Evolutionary conservation across 2,888 invertebrate species (phyloP).

Genomic region (Zootermopsis nevadensis): DNA sequence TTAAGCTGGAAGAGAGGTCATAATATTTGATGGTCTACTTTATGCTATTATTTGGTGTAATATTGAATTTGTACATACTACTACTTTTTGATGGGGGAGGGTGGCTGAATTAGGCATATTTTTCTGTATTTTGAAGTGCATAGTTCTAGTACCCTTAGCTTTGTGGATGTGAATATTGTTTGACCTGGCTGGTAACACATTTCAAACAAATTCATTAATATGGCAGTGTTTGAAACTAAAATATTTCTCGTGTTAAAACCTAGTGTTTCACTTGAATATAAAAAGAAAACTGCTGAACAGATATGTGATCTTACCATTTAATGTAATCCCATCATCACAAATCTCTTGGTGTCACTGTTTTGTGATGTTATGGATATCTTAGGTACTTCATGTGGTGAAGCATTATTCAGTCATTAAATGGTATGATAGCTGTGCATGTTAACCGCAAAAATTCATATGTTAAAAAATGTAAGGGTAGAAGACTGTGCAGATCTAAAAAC

Average conservation of each 20-base stretch:
- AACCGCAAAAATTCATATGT: not conserved
- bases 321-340: not conserved
- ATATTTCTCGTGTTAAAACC: not conserved
- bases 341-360: not conserved
- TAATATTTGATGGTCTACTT: no score
- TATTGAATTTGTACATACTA: no score
- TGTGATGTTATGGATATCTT: not conserved
- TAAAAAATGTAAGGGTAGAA: not conserved
- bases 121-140: not conserved
- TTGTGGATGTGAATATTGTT: not conserved
- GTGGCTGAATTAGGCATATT: no score
- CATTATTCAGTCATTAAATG: not conserved
- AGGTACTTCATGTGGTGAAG: not conserved
- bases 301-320: not conserved
- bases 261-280: not conserved
- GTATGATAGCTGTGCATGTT: not conserved
- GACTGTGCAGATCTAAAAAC: not conserved
- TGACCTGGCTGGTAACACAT: not conserved
- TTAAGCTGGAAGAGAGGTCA: no score
- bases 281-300: not conserved
- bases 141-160: conserved; percentile 14
- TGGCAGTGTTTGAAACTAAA: not conserved
- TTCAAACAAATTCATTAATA: not conserved
- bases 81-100: no score
- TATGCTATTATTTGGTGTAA: no score